Evolutionary conservation across 2,797 vertebrate species (phyloP), one percentile per base, ranked within the genome.

Genomic region (Lindbergichthys nudifrons): DNA sequence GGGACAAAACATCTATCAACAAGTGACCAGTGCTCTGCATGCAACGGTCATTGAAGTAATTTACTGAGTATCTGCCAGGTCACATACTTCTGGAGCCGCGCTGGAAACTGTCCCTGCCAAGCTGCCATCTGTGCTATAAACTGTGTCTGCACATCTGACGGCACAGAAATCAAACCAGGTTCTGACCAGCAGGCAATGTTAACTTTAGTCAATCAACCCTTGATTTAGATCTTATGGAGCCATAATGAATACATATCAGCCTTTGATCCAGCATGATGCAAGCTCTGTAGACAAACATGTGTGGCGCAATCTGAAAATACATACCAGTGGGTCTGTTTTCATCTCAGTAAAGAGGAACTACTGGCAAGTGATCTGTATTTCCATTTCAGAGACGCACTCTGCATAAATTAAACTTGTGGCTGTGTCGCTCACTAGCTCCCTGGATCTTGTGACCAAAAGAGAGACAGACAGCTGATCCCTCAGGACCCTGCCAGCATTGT

Each of bases 401-500:
- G 62, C 42, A 81, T 65, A 48, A 43, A 70, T 78, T 51, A 74
- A 71, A 84, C 64, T 61, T 66, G 75, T 59, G 42, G 53, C 66
- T 13, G 43, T 36, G 63, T 48, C 53, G 45, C 58, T 72, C 57
- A 63, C 80, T 48, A 57, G 59, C 77, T 79, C 70, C 14, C 70
- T 66, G 56, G 62, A 76, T 76, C 74, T 79, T 82, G 88, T 86
- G 79, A 89, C 81, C 43, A 65, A 64, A 65, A 80, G 63, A 68
- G 42, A 87, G 78, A 43, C 77, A 73, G 76, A 87, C 83, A 90
- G 85, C 83, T 88, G 80, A 82, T 81, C 72, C 70, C 62, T 60
- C 15, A 66, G 60, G 67, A 70, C 62, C 19, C 63, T 75, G 80
- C 69, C 82, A 84, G 62, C 18, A 30, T 46, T 75, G 77, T 64